These are phyloP conservation scores for Peromyscus nudipes DNA, from an alignment of 2,797 vertebrate species.

Conservation along the genomic window DNA sequence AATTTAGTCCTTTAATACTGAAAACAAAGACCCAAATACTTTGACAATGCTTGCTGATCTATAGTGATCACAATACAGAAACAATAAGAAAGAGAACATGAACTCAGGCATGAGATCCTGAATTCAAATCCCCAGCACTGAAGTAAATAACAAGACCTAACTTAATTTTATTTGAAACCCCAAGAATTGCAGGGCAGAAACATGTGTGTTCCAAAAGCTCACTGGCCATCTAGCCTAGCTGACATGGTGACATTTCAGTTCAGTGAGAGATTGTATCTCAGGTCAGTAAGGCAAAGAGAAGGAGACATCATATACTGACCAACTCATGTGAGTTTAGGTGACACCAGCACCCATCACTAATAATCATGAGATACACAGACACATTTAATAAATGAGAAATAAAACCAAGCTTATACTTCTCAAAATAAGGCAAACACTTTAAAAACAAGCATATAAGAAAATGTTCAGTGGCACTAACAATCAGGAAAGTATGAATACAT, in stretches of 20 bases:
- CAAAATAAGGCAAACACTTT: not conserved
- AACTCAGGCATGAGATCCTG: not conserved
- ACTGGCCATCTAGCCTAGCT: too few species aligned
- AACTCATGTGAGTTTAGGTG: not conserved
- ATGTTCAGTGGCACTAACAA: not conserved
- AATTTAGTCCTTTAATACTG: not conserved
- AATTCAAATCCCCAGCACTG: not conserved
- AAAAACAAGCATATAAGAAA: not conserved
- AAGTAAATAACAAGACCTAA: not conserved
- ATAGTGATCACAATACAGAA: not conserved
- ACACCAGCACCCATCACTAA: not conserved
- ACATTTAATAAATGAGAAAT: not conserved
- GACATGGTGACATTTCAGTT: not conserved
- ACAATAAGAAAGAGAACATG: not conserved
- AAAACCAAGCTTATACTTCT: not conserved
- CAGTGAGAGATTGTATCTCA: not conserved
- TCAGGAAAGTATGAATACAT: not conserved
- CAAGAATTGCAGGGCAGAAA: not conserved
- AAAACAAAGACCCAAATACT: not conserved
- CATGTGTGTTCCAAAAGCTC: not conserved
- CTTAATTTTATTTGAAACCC: not conserved
- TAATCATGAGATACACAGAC: not conserved
- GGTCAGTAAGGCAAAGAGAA: not conserved
- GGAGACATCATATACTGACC: too few species aligned
- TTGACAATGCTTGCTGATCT: not conserved